These are phyloP conservation scores for Psophia crepitans DNA, from an alignment of 2,113 vertebrate species.

Conservation along the genomic window DNA sequence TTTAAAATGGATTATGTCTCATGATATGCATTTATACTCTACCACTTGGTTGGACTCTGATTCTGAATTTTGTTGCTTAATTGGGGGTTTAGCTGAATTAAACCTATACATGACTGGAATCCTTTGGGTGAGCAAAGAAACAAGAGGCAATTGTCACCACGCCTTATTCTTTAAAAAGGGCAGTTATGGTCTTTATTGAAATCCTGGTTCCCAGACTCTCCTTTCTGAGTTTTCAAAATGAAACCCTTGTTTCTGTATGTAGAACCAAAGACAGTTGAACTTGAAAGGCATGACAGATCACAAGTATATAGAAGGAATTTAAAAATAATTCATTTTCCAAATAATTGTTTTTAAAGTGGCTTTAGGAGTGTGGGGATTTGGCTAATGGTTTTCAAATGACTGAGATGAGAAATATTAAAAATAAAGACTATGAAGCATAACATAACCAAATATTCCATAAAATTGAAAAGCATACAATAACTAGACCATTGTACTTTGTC, in stretches of 20 bases:
- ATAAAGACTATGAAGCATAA: background rate
- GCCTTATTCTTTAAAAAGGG: background rate
- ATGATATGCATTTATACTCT: background rate
- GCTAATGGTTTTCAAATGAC: background rate
- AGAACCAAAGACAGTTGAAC: background rate
- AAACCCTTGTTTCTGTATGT: background rate
- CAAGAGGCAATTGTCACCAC: background rate
- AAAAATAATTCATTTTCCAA: slow-evolving; percentile 7
- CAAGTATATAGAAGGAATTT: background rate
- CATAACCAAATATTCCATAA: background rate
- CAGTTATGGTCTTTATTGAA: background rate
- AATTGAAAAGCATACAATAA: background rate
- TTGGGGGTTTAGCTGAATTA: background rate
- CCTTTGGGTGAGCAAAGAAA: background rate
- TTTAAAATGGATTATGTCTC: rapidly evolving
- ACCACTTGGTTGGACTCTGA: background rate
- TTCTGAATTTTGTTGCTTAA: background rate
- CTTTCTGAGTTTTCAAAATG: background rate
- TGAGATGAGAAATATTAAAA: background rate
- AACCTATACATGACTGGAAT: background rate
- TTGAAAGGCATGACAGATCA: background rate
- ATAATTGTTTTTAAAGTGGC: slow-evolving; percentile 15
- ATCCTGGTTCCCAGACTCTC: background rate
- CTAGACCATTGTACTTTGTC: background rate
- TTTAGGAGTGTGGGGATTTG: background rate